These are phyloP conservation scores for Koerneria pararmatus DNA, from an alignment of 2,888 invertebrate genomes.

Conservation along the genomic window DNA sequence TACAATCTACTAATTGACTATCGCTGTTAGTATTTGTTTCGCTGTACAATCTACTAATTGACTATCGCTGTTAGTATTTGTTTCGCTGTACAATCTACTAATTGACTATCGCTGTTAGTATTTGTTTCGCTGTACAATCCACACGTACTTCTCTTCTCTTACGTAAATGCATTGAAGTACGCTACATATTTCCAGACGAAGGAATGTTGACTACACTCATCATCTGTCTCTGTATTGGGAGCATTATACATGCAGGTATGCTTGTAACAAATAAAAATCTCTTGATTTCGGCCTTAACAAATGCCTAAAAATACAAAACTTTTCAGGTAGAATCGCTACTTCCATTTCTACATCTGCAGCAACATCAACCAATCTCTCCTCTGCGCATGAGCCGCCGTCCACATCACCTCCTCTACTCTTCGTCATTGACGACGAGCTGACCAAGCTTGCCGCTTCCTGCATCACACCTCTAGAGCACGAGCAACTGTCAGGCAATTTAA, in stretches of 20 bases:
- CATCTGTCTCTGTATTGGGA: constrained; percentile 29
- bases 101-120: too few species aligned
- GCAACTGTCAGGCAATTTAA: constrained; percentile 23
- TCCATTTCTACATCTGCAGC: constrained; percentile 24
- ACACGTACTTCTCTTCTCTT: constrained; percentile 27
- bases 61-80: too few species aligned
- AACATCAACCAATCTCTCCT: constrained; percentile 19
- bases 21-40: constrained; percentile 22
- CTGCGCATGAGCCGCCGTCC: constrained; percentile 2
- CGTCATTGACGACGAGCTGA: constrained; percentile 26
- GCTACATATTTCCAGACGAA: constrained; percentile 30
- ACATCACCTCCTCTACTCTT: constrained; percentile 23
- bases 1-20: constrained; percentile 4
- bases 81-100: too few species aligned
- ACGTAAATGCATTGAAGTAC: constrained; percentile 31
- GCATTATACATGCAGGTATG: constrained; percentile 33
- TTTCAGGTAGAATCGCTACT: constrained; percentile 23
- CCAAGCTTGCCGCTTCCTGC: constrained; percentile 27
- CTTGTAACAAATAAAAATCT: constrained; percentile 25
- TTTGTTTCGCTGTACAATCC: constrained; percentile 27
- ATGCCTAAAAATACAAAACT: constrained; percentile 12
- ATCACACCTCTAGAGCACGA: constrained; percentile 25
- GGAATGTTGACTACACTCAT: constrained; percentile 30
- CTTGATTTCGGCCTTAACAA: constrained; percentile 23
- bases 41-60: constrained; percentile 20